Evolutionary conservation across 1,140 invertebrate genomes (phyloP), one percentile per base, ranked within the genome.

Genomic region (Calliphora vicina): DNA sequence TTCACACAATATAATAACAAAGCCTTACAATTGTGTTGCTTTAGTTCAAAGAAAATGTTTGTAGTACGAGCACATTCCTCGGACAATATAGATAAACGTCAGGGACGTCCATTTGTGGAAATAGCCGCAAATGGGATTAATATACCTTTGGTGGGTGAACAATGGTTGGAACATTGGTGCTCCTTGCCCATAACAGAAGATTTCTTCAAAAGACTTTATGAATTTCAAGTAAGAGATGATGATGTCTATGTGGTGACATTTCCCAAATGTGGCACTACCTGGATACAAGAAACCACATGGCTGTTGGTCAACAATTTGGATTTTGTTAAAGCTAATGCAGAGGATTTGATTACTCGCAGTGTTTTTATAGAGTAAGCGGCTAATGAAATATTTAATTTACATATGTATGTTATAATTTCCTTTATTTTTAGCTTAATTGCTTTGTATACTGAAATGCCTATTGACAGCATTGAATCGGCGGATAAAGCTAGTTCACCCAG

Each of bases 231-330:
- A 0, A 84, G 89, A 50, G 72, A 86, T 1, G 91, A 91, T 86
- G 92, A 93, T 87, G 86, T 92, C 5, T 92, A 91, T 89, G 85
- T 93, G 42, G 89, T 91, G 5, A 88, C 90, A 71, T 92, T 88
- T 87, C 92, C 92, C 45, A 89, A 84, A 90, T 73, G 82, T 73
- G 86, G 93, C 5, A 94, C 94, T 8, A 94, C 94, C 25, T 94
- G 94, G 94, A 92, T 92, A 2, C 94, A 94, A 88, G 94, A 95
- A 87, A 91, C 94, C 87, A 89, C 93, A 2, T 95, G 94, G 93
- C 84, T 93, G 0, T 88, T 94, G 76, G 86, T 91, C 50, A 93
- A 94, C 84, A 88, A 94, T 82, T 89, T 94, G 45, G 91, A 95
- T 71, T 87, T 57, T 83, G 81, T 83, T 1, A 1, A 26, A 61